Percentiles rank a stretch among this genome's conserved stretches.
Evolutionary conservation across 2,797 vertebrate species (phyloP).

Genomic region (Sitta carolinensis): DNA sequence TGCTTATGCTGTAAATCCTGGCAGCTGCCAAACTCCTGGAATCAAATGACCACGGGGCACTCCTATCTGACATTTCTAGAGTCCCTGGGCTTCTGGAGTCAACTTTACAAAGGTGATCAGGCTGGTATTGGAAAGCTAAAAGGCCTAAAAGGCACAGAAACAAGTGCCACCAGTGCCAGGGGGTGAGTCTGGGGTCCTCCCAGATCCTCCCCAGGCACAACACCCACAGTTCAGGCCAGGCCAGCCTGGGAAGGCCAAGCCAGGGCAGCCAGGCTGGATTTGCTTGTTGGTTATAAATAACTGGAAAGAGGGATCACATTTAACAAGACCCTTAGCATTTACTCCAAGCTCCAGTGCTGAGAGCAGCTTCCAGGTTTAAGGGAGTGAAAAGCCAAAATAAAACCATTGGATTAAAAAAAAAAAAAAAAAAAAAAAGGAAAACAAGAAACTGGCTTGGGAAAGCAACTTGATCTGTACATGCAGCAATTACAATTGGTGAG

Average conservation of each 20-base stretch:
- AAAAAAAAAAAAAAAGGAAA: background rate
- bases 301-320: background rate
- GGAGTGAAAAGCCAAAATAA: background rate
- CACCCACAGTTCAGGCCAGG: background rate
- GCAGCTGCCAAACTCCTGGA: background rate
- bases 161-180: background rate
- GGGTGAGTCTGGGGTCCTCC: background rate
- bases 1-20: background rate
- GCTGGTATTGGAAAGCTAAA: background rate
- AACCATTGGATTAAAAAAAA: background rate
- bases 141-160: background rate
- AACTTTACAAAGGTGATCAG: background rate
- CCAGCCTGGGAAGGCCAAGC: background rate
- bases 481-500: background rate
- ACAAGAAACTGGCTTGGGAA: background rate
- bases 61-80: background rate
- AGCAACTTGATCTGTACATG: background rate
- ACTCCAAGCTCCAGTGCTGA: background rate
- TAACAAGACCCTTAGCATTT: background rate
- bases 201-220: background rate
- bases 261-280: background rate
- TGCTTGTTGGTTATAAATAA: background rate
- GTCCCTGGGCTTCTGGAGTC: background rate
- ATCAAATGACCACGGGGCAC: background rate
- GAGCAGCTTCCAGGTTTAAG: background rate